These are phyloP conservation scores for Cydia splendana DNA, from an alignment of 1,140 invertebrate genomes.

Conservation along the genomic window DNA sequence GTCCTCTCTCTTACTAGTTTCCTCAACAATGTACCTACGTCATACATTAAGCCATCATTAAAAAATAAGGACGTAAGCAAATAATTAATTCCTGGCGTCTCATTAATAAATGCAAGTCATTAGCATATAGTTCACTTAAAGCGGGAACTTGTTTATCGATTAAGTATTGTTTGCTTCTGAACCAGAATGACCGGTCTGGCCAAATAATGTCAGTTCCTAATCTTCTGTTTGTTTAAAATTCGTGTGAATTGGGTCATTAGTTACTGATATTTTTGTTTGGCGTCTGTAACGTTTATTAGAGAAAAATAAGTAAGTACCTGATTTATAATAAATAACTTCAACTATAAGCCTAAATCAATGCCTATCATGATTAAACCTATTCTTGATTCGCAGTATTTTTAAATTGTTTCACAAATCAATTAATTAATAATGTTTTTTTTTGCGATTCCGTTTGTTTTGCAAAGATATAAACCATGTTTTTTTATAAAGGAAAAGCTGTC, in stretches of 20 bases:
- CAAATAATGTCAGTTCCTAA: conserved; percentile 15
- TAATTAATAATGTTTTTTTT: too few species aligned
- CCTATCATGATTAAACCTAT: too few species aligned
- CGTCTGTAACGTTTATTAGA: neutral
- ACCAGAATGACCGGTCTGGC: conserved; percentile 6
- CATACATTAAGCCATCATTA: neutral
- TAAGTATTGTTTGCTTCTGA: conserved; percentile 15
- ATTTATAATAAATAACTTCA: neutral
- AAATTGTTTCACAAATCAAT: too few species aligned
- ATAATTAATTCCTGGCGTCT: neutral
- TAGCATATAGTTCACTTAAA: conserved; percentile 18
- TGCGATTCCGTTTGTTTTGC: too few species aligned
- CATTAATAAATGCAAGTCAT: conserved; percentile 17
- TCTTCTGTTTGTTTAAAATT: conserved; percentile 3
- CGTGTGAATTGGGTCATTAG: conserved; percentile 24
- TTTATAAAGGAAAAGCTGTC: too few species aligned
- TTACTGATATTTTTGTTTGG: conserved; percentile 11
- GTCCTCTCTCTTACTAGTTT: too few species aligned
- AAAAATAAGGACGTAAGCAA: neutral
- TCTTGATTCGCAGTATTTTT: too few species aligned
- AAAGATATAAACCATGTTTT: too few species aligned
- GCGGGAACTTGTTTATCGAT: conserved; percentile 15
- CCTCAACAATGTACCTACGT: too few species aligned
- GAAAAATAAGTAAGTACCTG: neutral
- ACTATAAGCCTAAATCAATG: neutral